Base-by-base conservation (phyloP, 2,888 invertebrate genomes). In the Hypomecis atomaria region DNA sequence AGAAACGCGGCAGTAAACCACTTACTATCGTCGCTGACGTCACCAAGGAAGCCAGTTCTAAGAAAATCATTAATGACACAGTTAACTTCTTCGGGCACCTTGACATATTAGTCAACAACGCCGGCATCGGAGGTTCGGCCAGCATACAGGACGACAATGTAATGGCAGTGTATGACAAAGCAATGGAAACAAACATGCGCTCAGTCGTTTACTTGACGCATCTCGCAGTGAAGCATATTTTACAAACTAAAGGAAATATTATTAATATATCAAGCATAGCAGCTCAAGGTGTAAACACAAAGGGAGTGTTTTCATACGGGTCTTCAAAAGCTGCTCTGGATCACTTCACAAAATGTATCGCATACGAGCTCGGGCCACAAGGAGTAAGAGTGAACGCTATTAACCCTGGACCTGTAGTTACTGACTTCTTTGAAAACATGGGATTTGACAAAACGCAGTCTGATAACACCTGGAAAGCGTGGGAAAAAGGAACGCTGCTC, bases 391-490 rank as follows among this genome's bases (percentile, higher is more conserved):
- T 96, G 0, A 98, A 98, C 84, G 93, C 95, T 55, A 96, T 97
- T 0, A 97, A 96, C 85, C 98, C 98, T 9, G 98, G 98, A 11
- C 97, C 97, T 0, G 95, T 96, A 3, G 79, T 95, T 2, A 98
- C 97, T 34, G 61, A 72, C 36, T 59, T 74, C 7, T 6, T 71
- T 5, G 40, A 40, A 7, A 40, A 40, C 10, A 40, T 40, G 40
- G 40, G 40, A 9, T 4, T 40, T 40, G 40, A 40, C 10, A 40
- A 40, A 40, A 8, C 40, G 8, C 8, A 9, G 7, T 8, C 40
- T 9, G 40, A 40, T 40, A 9, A 8, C 10, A 8, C 10, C 10
- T 40, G 40, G 40, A 10, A 40, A 10, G 8, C 7, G 10, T 9
- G 8, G 40, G 10, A 40, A 40, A 8, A 8, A 6, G 8, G 9